Conservation (phyloP, 1,140 invertebrate genomes). For the Drosophila bifasciata region DNA sequence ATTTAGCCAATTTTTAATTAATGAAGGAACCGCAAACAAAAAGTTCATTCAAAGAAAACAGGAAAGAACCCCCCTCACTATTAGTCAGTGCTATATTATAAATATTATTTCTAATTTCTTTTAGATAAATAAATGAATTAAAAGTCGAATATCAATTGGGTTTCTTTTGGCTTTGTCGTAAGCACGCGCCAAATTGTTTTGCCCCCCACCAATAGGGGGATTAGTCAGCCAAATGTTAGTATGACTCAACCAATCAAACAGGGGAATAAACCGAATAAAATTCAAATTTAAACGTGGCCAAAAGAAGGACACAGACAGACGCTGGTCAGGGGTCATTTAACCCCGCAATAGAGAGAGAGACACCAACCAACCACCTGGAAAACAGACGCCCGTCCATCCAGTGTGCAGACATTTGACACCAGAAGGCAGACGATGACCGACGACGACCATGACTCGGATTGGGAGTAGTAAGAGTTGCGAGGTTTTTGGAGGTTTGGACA, state of each 20-base stretch:
- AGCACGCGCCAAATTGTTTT: slow-evolving; percentile 38
- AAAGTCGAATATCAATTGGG: slow-evolving; percentile 5
- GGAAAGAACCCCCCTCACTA: neutral
- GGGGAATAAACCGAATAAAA: slow-evolving; percentile 46
- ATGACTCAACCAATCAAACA: slow-evolving; percentile 61
- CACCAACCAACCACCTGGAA: slow-evolving; percentile 23
- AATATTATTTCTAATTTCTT: no score
- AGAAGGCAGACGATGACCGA: slow-evolving; percentile 13
- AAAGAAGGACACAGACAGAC: neutral
- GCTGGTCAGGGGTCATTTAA: slow-evolving; percentile 37
- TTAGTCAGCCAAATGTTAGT: slow-evolving; percentile 54
- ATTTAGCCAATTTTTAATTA: slow-evolving; percentile 55
- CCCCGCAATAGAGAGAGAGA: slow-evolving; percentile 7
- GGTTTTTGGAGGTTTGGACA: neutral
- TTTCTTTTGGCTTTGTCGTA: slow-evolving; percentile 20
- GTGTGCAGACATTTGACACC: slow-evolving; percentile 69
- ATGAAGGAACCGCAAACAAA: slow-evolving; percentile 31
- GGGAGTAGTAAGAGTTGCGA: neutral
- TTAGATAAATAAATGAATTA: no score
- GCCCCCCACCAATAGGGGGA: slow-evolving; percentile 30
- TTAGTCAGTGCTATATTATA: no score
- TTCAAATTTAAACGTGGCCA: slow-evolving; percentile 55
- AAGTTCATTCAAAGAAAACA: slow-evolving; percentile 56
- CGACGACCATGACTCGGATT: no score
- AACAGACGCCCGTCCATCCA: slow-evolving; percentile 17